A percentile compares a stretch with the other conserved stretches of the same genome.
phyloP scores from a whole-genome alignment of 2,113 vertebrate species.

The Cariama cristata region DNA sequence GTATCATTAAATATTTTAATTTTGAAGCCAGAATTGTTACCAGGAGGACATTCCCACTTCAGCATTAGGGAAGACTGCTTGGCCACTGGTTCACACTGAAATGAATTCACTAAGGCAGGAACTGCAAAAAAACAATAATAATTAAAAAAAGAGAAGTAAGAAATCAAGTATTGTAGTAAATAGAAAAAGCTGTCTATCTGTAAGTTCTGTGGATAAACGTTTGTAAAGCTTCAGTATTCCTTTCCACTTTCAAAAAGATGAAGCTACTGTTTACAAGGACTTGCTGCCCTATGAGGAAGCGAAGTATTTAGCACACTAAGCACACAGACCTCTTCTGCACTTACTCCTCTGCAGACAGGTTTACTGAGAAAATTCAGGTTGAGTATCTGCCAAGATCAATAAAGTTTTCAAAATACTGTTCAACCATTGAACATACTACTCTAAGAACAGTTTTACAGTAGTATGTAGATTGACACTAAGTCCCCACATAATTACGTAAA shows the following conservation, averaged over 20 bases:
- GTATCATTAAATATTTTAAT: slow-evolving; percentile 20
- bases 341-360: neutral
- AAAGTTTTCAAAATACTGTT: neutral
- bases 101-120: slow-evolving; percentile 66
- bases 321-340: neutral
- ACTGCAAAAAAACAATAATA: neutral
- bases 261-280: neutral
- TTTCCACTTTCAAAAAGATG: neutral
- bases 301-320: neutral
- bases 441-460: neutral
- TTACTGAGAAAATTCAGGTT: neutral
- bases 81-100: slow-evolving; percentile 63
- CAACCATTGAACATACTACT: neutral
- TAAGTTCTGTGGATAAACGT: neutral
- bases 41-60: slow-evolving; percentile 77
- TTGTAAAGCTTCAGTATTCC: neutral
- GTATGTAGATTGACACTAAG: neutral
- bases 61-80: slow-evolving; percentile 66
- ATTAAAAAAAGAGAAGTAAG: neutral
- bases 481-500: neutral
- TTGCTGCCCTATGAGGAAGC: neutral
- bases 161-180: neutral
- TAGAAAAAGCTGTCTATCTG: neutral
- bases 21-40: slow-evolving; percentile 61
- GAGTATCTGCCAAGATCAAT: neutral